Conservation (phyloP, 2,113 vertebrate species). For the Trichomycterus rosablanca region DNA sequence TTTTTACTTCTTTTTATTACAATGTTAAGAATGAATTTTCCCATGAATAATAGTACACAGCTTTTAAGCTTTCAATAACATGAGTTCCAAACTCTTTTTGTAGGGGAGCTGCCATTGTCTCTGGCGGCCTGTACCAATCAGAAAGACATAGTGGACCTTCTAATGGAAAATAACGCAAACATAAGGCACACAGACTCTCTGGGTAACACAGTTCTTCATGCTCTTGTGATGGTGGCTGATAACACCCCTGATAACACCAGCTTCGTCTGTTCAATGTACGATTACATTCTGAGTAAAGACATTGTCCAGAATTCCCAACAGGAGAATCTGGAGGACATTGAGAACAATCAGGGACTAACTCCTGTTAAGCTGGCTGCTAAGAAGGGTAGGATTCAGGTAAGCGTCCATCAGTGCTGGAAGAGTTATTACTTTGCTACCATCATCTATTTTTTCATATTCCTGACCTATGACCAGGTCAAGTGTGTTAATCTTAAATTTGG, state of each 20-base stretch:
- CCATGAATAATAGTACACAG: neutral
- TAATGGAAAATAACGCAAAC: conserved; percentile 70
- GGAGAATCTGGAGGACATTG: conserved; percentile 79
- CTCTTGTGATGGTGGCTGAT: conserved; percentile 83
- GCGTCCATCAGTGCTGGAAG: neutral
- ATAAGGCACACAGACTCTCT: conserved; percentile 71
- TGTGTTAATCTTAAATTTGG: too few relatives aligned
- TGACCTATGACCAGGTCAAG: too few relatives aligned
- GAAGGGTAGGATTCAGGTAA: conserved; percentile 85
- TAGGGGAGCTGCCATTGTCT: conserved; percentile 90
- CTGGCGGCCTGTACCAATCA: conserved; percentile 96
- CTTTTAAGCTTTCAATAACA: neutral
- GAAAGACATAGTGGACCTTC: conserved; percentile 80
- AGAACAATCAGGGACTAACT: conserved; percentile 79
- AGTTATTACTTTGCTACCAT: neutral
- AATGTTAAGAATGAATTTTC: neutral
- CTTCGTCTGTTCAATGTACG: conserved; percentile 87
- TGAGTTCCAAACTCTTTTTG: neutral
- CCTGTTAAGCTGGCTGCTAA: conserved; percentile 86
- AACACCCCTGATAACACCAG: conserved; percentile 82
- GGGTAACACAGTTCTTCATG: conserved; percentile 88
- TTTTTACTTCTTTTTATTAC: too few relatives aligned
- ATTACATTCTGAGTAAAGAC: conserved; percentile 75
- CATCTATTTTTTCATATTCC: neutral
- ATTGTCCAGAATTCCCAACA: conserved; percentile 68